Percentiles rank a stretch among this genome's conserved stretches.
Conservation (phyloP, 2,113 vertebrate species). For the Tenrec ecaudatus region DNA sequence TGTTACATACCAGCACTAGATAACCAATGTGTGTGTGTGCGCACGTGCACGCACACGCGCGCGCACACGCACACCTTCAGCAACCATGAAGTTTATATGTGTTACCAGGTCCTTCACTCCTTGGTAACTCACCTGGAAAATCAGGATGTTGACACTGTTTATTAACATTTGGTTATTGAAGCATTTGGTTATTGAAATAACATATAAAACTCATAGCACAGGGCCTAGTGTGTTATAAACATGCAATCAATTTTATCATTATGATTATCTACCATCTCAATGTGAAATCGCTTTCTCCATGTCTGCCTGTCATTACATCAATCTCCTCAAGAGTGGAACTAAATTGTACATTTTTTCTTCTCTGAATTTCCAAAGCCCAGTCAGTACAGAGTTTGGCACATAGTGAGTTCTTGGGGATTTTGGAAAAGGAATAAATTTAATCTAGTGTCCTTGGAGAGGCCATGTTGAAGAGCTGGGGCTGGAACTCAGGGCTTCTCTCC, state of each 20-base stretch:
- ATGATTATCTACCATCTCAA: neutral
- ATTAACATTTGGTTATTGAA: no score
- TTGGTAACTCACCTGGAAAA: constrained; percentile 45
- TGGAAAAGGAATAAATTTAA: constrained; percentile 35
- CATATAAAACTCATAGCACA: neutral
- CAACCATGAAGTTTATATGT: neutral
- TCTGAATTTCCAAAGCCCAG: neutral
- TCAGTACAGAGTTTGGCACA: neutral
- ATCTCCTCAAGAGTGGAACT: neutral
- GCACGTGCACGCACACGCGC: no score
- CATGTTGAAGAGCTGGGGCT: neutral
- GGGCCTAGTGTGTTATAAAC: neutral
- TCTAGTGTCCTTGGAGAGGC: neutral
- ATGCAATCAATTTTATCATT: neutral
- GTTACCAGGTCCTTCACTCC: neutral
- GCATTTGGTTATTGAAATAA: neutral
- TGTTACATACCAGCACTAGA: no score
- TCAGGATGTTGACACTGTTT: neutral
- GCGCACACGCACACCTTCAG: neutral
- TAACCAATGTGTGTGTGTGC: no score
- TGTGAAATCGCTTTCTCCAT: neutral
- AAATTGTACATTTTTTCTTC: neutral
- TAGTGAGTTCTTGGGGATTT: constrained; percentile 22
- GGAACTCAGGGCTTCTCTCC: neutral
- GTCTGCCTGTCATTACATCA: neutral